Base-by-base conservation (phyloP, 1,140 invertebrate genomes). In the Chironomus tepperi region DNA sequence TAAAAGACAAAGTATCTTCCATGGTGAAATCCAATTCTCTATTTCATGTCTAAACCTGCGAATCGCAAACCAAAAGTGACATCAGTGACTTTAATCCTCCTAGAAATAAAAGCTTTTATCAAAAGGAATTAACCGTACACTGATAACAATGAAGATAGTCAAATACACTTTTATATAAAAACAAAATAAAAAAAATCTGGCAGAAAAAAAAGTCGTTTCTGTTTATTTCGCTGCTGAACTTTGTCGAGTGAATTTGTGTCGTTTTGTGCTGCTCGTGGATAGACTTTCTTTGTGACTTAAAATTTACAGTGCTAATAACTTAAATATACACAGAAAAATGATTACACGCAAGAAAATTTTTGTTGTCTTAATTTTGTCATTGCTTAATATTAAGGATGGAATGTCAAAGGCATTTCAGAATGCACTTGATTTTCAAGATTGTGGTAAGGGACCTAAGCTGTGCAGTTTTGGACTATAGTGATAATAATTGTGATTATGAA, bases 131-230 rank as follows among this genome's bases (percentile, higher is more conserved):
- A 57, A 15, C 12, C 47, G 12, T n/a, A 57, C 12, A 15, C 47
- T n/a, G 47, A 57, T 57, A 57, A 57, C 47, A 57, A 57, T 57
- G 12, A n/a, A 57, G 47, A 57, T 57, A 57, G 47, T 57, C 47
- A 57, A 57, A 57, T 57, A n/a, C 12, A 57, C 24, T 34, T 34
- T n/a, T 34, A 34, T 34, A 34, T 34, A 34, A 34, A 34, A 34
- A 34, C 24, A 34, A 34, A 34, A n/a, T n/a, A n/a, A 34, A 34
- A 34, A 34, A 34, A 34, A 34, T 34, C 24, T 34, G 24, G 24
- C 24, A 34, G 24, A 34, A 34, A 34, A n/a, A 34, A 34, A 34
- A 34, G 24, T 34, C 24, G 24, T 34, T 57, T 57, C 47, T 5
- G 3, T 57, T 57, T 57, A 57, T 57, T 57, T 57, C 47, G 10